Evolutionary conservation across 2,888 invertebrate species (phyloP), one percentile per base, ranked within the genome.

Genomic region (Aspidiotus destructor): DNA sequence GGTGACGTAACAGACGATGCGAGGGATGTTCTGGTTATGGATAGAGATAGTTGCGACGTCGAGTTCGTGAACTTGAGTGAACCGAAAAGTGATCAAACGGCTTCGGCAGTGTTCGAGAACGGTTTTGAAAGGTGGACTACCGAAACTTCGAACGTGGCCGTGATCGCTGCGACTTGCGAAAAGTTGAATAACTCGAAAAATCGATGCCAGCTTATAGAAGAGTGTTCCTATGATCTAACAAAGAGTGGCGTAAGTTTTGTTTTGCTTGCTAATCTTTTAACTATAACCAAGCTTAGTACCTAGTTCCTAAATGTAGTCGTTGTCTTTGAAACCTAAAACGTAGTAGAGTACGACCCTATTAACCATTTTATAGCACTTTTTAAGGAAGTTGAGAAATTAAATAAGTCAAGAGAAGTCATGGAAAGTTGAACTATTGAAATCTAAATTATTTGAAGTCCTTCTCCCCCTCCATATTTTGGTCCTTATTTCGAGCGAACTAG

Each of bases 181-280:
- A 48, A 48, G 48, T 48, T n/a, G 2, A 28, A 3, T 28, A 28
- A 28, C 28, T 28, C 28, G 28, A 28, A 28, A 54, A 54, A 17
- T 54, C 16, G 17, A 54, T 16, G 13, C 8, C 10, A 17, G 40
- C 58, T 58, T 10, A 58, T 40, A 17, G 58, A 58, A 58, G 58
- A 13, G 28, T 58, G 58, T 28, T 58, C 58, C 13, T 58, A 28
- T 58, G 40, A 28, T 28, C 28, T 58, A 28, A 16, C 28, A 28
- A 40, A 8, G 13, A 17, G 55, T 55, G 13, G 28, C 58, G 58
- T 58, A 58, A 58, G 58, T 58, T 48, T 48, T 48, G 48, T 48
- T 11, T 11, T n/a, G 10, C n/a, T 48, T 48, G n/a, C n/a, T 48
- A 48, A 48, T 48, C 48, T 48, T 8, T 48, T 13, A n/a, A 48